Evolutionary conservation across 35 echinoderm and acorn worm genomes (phyloP), one percentile per base, ranked within the genome.

Genomic region (Ptychodera flava): DNA sequence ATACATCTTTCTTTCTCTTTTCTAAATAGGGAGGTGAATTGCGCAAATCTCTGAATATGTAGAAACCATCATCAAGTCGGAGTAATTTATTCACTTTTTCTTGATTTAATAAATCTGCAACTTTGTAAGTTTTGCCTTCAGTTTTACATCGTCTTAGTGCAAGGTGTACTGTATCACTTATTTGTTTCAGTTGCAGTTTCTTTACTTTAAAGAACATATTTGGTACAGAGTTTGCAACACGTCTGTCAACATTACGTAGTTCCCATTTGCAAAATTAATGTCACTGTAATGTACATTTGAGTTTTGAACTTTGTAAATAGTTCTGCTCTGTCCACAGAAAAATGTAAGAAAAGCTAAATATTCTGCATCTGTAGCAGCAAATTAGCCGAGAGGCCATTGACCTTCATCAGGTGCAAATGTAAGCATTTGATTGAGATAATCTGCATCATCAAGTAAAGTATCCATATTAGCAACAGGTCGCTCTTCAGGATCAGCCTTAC

Each of bases 121-220:
- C 79, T 82, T 88, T 88, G 36, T 88, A 78, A 29, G 35, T 30
- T n/a, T n/a, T n/a, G n/a, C n/a, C n/a, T n/a, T n/a, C n/a, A n/a
- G n/a, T n/a, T n/a, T n/a, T n/a, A n/a, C n/a, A n/a, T n/a, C n/a
- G n/a, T n/a, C n/a, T n/a, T n/a, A n/a, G n/a, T n/a, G n/a, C n/a
- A n/a, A n/a, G n/a, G n/a, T n/a, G n/a, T n/a, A n/a, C n/a, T n/a
- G n/a, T n/a, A n/a, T n/a, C n/a, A n/a, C n/a, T n/a, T 22, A 88
- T 82, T 36, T 88, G 79, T 36, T 82, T 81, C 29, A 88, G 29
- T 82, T 88, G 87, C 28, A 88, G 32, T 82, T 88, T 88, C 76
- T 88, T 88, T 34, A 88, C 38, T 37, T 88, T 88, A 33, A 81
- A 88, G 28, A 88, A 88, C 28, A 88, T 6, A 34, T 88, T 82